Conservation (phyloP, 64 coral and sea anemone genomes). For the Montipora cactus region DNA sequence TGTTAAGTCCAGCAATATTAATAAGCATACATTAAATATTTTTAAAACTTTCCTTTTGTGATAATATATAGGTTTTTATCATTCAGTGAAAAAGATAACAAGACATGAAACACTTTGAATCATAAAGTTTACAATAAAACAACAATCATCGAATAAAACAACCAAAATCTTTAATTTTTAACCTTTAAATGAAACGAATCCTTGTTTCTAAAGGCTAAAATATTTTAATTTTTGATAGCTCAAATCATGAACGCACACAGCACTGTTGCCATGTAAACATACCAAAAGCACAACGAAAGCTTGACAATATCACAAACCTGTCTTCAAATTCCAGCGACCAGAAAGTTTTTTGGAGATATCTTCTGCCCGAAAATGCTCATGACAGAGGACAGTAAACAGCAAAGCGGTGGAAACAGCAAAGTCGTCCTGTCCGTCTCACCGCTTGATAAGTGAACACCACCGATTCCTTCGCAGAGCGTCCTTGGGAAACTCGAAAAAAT, state of each 20-base stretch:
- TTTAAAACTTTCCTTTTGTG: neutral
- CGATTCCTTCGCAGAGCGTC: no score
- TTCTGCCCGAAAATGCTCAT: neutral
- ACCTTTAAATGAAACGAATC: no score
- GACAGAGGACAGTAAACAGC: neutral
- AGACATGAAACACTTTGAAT: conserved; percentile 11
- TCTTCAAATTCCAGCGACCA: neutral
- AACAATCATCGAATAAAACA: neutral
- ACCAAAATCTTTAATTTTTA: no score
- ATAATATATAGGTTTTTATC: neutral
- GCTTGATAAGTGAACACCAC: no score
- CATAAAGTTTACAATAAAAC: conserved; percentile 27
- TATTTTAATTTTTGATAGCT: neutral
- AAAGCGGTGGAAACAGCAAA: no score
- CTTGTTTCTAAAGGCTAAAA: no score
- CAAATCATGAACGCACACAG: neutral
- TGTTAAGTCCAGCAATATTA: neutral
- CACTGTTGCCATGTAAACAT: neutral
- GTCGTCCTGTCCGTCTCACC: no score
- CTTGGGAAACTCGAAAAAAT: no score
- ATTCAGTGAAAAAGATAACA: conserved; percentile 15
- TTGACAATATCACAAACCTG: neutral
- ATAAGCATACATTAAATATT: neutral
- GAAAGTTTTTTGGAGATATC: neutral
- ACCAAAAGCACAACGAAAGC: neutral